Evolutionary conservation across 2,888 invertebrate genomes (phyloP).

Genomic region (Ichneumon xanthorius): DNA sequence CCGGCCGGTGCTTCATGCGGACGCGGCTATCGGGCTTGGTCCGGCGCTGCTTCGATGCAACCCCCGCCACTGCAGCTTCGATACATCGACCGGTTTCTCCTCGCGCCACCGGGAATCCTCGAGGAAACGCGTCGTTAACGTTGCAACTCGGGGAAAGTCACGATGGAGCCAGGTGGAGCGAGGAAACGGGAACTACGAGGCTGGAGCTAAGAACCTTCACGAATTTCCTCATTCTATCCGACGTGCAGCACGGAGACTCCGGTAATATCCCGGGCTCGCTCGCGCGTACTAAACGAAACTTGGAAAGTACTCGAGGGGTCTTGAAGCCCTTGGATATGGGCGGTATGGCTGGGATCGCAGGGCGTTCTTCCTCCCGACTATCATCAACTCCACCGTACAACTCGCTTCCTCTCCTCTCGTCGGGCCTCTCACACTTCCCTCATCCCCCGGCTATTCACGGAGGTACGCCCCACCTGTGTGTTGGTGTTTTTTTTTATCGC

Average conservation of each 20-base stretch:
- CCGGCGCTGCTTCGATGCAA: not conserved
- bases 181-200: slow-evolving; percentile 22
- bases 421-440: slow-evolving; percentile 2
- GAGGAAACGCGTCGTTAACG: slow-evolving; percentile 36
- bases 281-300: slow-evolving; percentile 51
- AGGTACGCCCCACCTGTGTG: slow-evolving; percentile 35
- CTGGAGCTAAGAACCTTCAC: slow-evolving; percentile 19
- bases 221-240: slow-evolving; percentile 49
- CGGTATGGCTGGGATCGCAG: slow-evolving; percentile 49
- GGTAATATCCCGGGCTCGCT: slow-evolving; percentile 45
- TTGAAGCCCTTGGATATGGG: slow-evolving; percentile 73
- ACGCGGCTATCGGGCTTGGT: not conserved
- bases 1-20: not conserved
- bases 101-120: not conserved
- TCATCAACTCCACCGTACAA: slow-evolving; percentile 2
- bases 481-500: slow-evolving; percentile 50
- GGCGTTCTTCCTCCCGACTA: slow-evolving; percentile 47
- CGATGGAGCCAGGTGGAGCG: not conserved
- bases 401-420: slow-evolving; percentile 28
- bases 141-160: not conserved
- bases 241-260: slow-evolving; percentile 20
- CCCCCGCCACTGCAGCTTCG: not conserved
- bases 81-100: slow-evolving; percentile 3
- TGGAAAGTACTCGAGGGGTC: slow-evolving; percentile 58
- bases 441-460: slow-evolving; percentile 33